Conservation (phyloP, 2,113 vertebrate genomes). For the Gasterosteus aculeatus region DNA sequence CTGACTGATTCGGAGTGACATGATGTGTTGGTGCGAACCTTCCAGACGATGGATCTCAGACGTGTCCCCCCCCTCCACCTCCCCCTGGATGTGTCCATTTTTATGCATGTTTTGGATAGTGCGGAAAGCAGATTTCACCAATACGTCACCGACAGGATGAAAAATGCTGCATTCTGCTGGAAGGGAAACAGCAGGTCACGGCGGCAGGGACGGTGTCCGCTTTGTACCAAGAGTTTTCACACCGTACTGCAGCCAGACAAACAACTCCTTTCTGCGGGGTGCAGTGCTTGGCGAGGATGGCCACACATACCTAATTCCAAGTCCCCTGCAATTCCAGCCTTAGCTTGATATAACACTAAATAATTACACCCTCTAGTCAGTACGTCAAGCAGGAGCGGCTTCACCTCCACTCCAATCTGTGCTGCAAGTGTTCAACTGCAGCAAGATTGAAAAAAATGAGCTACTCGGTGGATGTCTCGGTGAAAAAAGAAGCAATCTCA, state of each 20-base stretch:
- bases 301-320: conserved; percentile 64
- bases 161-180: conserved; percentile 47
- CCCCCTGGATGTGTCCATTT: conserved; percentile 35
- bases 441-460: conserved; percentile 60
- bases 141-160: conserved; percentile 42
- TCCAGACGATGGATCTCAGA: conserved; percentile 60
- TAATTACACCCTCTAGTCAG: conserved; percentile 81
- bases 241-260: conserved; percentile 49
- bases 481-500: conserved; percentile 41
- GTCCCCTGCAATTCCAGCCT: conserved; percentile 68
- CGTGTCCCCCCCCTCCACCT: neutral
- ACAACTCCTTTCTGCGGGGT: conserved; percentile 53
- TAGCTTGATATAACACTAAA: conserved; percentile 72
- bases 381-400: conserved; percentile 59
- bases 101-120: conserved; percentile 48
- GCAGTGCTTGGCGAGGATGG: conserved; percentile 56
- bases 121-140: conserved; percentile 29
- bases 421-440: conserved; percentile 54
- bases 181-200: conserved; percentile 11
- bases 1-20: conserved; percentile 66
- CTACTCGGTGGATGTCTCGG: conserved; percentile 48
- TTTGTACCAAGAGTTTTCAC: conserved; percentile 42
- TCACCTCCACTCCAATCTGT: conserved; percentile 63
- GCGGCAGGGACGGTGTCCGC: conserved; percentile 44
- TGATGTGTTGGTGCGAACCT: conserved; percentile 56